Evolutionary conservation across 2,113 vertebrate genomes (phyloP).

Genomic region (Eublepharis macularius): DNA sequence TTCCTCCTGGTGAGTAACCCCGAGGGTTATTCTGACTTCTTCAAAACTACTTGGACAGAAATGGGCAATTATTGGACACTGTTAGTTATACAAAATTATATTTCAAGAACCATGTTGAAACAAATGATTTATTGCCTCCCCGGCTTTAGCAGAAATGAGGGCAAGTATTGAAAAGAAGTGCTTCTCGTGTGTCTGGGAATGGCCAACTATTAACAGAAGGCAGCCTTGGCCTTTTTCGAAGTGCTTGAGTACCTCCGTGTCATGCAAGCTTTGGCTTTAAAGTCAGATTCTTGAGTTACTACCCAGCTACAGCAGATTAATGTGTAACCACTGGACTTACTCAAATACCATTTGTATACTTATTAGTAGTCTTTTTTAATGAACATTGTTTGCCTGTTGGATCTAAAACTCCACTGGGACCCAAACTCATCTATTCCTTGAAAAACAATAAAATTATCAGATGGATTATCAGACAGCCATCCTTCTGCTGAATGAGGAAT

Average conservation of each 20-base stretch:
- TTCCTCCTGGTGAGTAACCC: slow-evolving; percentile 67
- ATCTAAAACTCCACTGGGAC: neutral
- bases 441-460: neutral
- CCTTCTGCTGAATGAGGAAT: too few relatives aligned
- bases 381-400: neutral
- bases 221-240: neutral
- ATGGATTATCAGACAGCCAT: too few relatives aligned
- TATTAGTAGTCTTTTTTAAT: neutral
- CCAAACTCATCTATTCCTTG: neutral
- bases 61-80: slow-evolving; percentile 35
- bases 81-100: slow-evolving; percentile 8
- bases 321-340: slow-evolving; percentile 6
- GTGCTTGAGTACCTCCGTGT: slow-evolving; percentile 16
- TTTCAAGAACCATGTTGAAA: neutral
- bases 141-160: neutral
- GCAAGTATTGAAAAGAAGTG: slow-evolving; percentile 28
- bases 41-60: slow-evolving; percentile 54
- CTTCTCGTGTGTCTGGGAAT: slow-evolving; percentile 18
- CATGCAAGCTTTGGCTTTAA: neutral
- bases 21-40: slow-evolving; percentile 16
- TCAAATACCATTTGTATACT: slow-evolving; percentile 26
- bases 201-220: slow-evolving; percentile 44
- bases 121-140: neutral
- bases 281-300: slow-evolving; percentile 10
- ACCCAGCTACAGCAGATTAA: slow-evolving; percentile 1